Conservation (phyloP, 2,888 invertebrate species). For the Sialis lutaria region DNA sequence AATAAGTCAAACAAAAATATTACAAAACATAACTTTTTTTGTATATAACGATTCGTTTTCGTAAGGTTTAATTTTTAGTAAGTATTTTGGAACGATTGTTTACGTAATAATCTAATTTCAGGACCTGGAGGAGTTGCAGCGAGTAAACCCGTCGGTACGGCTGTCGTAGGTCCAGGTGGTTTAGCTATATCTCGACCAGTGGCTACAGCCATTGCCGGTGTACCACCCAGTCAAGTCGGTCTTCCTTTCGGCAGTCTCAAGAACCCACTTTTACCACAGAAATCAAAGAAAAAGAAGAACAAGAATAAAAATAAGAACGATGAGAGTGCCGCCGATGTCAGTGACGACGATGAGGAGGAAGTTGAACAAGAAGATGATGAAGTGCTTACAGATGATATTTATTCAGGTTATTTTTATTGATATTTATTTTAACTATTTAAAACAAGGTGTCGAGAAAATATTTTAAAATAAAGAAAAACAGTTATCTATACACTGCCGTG, state of each 20-base stretch:
- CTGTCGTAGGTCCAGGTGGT: conserved; percentile 50
- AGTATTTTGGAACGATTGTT: no score
- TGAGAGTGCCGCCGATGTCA: conserved; percentile 14
- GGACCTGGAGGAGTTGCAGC: conserved; percentile 55
- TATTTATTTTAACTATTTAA: no score
- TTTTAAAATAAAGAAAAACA: no score
- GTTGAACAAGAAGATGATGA: conserved; percentile 11
- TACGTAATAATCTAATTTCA: conserved; percentile 17
- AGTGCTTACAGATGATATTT: not conserved
- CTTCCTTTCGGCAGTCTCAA: conserved; percentile 20
- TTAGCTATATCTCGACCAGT: conserved; percentile 52
- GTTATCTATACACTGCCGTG: no score
- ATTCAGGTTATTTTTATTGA: not conserved
- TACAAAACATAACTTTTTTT: not conserved
- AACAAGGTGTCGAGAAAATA: no score
- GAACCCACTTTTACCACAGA: conserved; percentile 12
- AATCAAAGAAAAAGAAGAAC: conserved; percentile 6
- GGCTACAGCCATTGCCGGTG: conserved; percentile 58
- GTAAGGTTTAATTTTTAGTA: no score
- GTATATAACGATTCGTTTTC: no score
- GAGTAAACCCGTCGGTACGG: conserved; percentile 51
- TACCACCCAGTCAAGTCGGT: conserved; percentile 32
- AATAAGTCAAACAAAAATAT: not conserved
- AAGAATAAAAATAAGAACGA: conserved; percentile 5
- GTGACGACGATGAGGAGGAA: conserved; percentile 16